Base-by-base conservation (phyloP, 2,113 vertebrate genomes). In the Ovis aries region DNA sequence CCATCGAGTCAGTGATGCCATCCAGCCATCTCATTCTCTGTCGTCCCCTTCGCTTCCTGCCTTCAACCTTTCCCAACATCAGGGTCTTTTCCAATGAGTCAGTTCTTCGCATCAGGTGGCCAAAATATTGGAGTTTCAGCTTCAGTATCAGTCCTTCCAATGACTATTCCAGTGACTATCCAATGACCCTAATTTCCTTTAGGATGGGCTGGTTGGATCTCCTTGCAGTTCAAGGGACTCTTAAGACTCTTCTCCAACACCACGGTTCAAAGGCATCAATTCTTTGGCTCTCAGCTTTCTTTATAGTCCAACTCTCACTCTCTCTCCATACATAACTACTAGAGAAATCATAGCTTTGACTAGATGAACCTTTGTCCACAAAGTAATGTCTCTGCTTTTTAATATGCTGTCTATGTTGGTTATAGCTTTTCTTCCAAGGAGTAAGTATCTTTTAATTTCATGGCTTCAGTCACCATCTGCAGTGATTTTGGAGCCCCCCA, bases 11-110 rank as follows among this genome's bases (percentile, higher is more conserved):
- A 12, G 5, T 71, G 67, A 71, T 71, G n/a, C n/a, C n/a, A 71
- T 36, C n/a, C 67, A 40, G n/a, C 67, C n/a, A 71, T 40, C 67
- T 71, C 67, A 71, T 40, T n/a, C 67, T 23, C 67, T 71, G 67
- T 40, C 10, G 0, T 71, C 67, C n/a, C 67, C 19, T 71, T 40
- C 10, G 0, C n/a, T 19, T 36, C 67, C n/a, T 12, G 19, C 19
- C 67, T 23, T 40, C 67, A 40, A 23, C 23, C n/a, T 71, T 71
- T 40, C 67, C 67, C 67, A 71, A 6, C n/a, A 71, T 71, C 10
- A 71, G 67, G 19, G 10, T 71, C 67, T 71, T 23, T 71, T 40
- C 67, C 19, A 71, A 23, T 71, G n/a, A 71, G 19, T 71, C 67
- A 71, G n/a, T 40, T 71, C 67, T 71, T 71, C 3, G 0, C n/a